Percentiles rank a stretch among this genome's conserved stretches.
phyloP scores from a whole-genome alignment of 1,140 invertebrate species.

The Achatina immaculata region DNA sequence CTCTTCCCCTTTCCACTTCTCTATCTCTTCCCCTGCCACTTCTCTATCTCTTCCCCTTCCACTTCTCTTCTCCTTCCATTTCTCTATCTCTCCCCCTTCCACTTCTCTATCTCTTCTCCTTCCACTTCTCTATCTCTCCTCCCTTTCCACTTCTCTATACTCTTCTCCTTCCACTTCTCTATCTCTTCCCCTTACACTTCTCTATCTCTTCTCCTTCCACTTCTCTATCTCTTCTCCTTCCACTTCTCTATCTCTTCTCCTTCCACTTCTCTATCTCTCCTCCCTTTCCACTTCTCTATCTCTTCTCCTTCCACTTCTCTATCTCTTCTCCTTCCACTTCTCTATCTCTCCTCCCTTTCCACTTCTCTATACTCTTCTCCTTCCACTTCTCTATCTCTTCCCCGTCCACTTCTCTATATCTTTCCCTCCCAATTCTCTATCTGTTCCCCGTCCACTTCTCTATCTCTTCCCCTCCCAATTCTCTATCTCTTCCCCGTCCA shows the following conservation, averaged over 20 bases:
- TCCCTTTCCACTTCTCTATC: too few species aligned
- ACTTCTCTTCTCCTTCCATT: background rate
- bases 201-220: background rate
- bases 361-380: background rate
- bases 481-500: background rate
- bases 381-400: slow-evolving; percentile 16
- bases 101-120: background rate
- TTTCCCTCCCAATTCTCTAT: background rate
- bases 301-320: background rate
- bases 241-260: background rate
- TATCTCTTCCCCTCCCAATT: background rate
- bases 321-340: background rate
- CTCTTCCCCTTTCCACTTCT: too few species aligned
- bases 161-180: background rate
- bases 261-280: background rate
- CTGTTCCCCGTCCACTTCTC: background rate
- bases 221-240: background rate
- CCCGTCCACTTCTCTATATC: background rate
- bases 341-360: background rate
- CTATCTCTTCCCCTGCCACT: too few species aligned
- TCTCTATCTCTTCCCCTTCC: background rate
- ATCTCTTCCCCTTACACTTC: slow-evolving; percentile 9
- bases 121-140: background rate
- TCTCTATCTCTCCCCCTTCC: background rate
- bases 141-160: background rate